Conservation (phyloP, 2,797 vertebrate species). For the Anisognathus igniventris region DNA sequence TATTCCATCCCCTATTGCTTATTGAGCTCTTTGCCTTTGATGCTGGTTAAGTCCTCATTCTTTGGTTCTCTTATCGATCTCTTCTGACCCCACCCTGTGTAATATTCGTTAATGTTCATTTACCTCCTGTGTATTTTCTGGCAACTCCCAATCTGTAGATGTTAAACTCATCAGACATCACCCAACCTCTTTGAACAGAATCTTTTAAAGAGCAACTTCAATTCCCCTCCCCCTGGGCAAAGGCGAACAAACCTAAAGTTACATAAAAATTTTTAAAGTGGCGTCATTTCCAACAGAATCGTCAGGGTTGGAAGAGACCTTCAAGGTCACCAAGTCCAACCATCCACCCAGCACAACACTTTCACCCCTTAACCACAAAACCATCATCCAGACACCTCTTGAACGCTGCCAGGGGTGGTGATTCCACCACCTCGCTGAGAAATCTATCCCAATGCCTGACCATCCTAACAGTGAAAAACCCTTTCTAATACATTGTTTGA, state of each 20-base stretch:
- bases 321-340: not conserved
- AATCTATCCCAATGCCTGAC: not conserved
- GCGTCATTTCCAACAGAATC: not conserved
- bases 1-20: accelerated
- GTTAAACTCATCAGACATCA: not conserved
- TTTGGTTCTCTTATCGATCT: not conserved
- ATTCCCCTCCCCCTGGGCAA: not conserved
- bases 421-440: not conserved
- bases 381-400: not conserved
- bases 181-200: not conserved
- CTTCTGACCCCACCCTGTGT: not conserved
- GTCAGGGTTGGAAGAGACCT: not conserved
- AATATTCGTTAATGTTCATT: not conserved
- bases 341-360: not conserved
- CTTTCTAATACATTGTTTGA: not conserved
- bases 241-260: not conserved
- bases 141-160: not conserved
- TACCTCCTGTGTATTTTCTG: not conserved
- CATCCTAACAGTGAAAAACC: not conserved
- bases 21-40: accelerated
- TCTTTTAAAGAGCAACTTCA: not conserved
- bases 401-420: accelerated
- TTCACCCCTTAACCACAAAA: not conserved
- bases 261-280: not conserved
- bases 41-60: not conserved